These are phyloP conservation scores for Camponotus floridanus DNA, from an alignment of 1,140 invertebrate genomes.

Conservation along the genomic window DNA sequence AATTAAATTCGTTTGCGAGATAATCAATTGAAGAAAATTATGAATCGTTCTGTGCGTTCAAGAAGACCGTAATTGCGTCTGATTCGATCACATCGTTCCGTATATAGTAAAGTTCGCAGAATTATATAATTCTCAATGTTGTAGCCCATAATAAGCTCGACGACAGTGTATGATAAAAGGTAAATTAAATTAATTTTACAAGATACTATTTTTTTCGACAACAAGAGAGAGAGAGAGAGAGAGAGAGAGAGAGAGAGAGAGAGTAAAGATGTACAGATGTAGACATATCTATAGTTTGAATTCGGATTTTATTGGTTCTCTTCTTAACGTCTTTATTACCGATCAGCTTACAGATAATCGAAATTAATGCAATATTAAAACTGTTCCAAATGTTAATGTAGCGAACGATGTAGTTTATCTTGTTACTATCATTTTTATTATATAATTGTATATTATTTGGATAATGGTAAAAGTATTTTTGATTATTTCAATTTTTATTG, in stretches of 20 bases:
- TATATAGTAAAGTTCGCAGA: neutral
- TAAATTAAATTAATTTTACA: conserved; percentile 12
- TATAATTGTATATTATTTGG: neutral
- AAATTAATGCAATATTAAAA: neutral
- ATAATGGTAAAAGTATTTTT: conserved; percentile 6
- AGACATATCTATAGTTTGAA: conserved; percentile 26
- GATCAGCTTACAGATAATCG: conserved; percentile 15
- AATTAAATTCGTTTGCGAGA: neutral
- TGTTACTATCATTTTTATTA: neutral
- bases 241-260: neutral
- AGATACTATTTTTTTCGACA: conserved; percentile 19
- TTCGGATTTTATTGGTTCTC: conserved; percentile 48
- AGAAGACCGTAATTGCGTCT: neutral
- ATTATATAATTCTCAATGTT: neutral
- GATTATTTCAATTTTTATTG: neutral
- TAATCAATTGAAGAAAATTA: neutral
- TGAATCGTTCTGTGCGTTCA: no score
- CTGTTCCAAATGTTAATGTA: neutral
- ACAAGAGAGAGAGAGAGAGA: neutral
- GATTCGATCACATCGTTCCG: neutral
- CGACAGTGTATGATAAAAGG: conserved; percentile 11
- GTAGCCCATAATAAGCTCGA: conserved; percentile 13
- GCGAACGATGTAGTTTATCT: neutral
- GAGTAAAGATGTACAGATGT: neutral
- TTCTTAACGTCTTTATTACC: conserved; percentile 52